Percentiles rank a stretch among this genome's conserved stretches.
phyloP scores from a whole-genome alignment of 2,797 vertebrate genomes.

The Pampus argenteus region DNA sequence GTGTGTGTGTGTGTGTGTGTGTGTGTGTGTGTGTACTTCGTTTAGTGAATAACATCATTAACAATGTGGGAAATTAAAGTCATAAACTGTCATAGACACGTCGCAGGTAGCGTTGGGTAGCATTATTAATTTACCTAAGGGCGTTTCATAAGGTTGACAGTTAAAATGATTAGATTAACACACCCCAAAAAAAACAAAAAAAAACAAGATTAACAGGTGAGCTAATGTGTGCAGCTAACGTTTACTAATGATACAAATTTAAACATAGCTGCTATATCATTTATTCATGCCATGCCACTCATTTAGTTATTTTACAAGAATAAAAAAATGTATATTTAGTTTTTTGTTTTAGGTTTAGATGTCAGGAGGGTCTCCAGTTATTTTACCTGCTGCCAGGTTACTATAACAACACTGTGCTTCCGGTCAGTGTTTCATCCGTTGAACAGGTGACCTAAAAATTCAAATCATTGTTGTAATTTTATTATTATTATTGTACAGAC shows the following conservation, averaged over 20 bases:
- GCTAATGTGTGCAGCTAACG: too few relatives aligned
- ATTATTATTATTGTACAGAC: not conserved
- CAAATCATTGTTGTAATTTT: not conserved
- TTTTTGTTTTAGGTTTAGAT: not conserved
- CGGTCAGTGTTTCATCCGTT: too few relatives aligned
- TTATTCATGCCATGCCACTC: accelerated
- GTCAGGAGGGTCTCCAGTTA: not conserved
- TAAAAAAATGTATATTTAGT: not conserved
- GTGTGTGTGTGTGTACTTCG: constrained; percentile 29
- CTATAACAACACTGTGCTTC: not conserved
- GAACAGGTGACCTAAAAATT: not conserved
- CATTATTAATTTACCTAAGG: too few relatives aligned
- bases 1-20: not conserved
- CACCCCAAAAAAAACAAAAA: too few relatives aligned
- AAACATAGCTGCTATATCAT: not conserved
- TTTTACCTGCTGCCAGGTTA: not conserved
- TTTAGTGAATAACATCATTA: constrained; percentile 42
- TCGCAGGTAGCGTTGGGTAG: not conserved
- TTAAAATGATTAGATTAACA: too few relatives aligned
- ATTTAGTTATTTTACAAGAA: too few relatives aligned
- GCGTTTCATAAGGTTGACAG: too few relatives aligned
- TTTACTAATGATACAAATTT: not conserved
- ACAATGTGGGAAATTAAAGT: constrained; percentile 28
- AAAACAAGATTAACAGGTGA: too few relatives aligned
- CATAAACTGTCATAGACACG: constrained; percentile 21